These are phyloP conservation scores for Melanotaenia nigrans DNA, from an alignment of 2,797 vertebrate genomes.

Conservation along the genomic window DNA sequence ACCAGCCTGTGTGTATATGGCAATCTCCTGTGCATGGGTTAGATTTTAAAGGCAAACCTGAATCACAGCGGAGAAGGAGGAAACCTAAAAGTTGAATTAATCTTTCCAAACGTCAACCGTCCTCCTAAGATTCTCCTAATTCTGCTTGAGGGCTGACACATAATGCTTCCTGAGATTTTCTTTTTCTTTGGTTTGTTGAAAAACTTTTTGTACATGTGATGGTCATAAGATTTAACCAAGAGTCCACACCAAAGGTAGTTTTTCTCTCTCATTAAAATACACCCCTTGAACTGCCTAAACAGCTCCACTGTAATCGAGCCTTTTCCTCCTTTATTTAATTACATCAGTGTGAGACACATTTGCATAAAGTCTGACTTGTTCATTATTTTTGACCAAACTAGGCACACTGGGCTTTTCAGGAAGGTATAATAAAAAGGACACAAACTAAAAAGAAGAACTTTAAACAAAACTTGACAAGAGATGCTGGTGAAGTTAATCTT, in stretches of 20 bases:
- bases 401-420: background rate
- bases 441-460: background rate
- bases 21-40: background rate
- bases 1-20: background rate
- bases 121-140: background rate
- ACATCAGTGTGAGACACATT: constrained; percentile 3
- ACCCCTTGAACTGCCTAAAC: background rate
- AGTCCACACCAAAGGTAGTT: background rate
- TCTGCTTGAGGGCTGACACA: background rate
- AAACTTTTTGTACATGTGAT: background rate
- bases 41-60: background rate
- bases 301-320: background rate
- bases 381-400: background rate
- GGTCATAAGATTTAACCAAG: background rate
- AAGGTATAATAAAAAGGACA: background rate
- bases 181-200: background rate
- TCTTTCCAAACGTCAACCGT: background rate
- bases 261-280: background rate
- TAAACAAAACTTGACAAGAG: background rate
- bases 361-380: background rate
- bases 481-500: background rate
- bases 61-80: background rate
- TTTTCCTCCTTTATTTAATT: background rate
- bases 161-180: background rate
- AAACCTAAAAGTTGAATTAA: background rate